A percentile compares a stretch with the other conserved stretches of the same genome.
Evolutionary conservation across 2,113 vertebrate genomes (phyloP).

Genomic region (Pionites leucogaster): DNA sequence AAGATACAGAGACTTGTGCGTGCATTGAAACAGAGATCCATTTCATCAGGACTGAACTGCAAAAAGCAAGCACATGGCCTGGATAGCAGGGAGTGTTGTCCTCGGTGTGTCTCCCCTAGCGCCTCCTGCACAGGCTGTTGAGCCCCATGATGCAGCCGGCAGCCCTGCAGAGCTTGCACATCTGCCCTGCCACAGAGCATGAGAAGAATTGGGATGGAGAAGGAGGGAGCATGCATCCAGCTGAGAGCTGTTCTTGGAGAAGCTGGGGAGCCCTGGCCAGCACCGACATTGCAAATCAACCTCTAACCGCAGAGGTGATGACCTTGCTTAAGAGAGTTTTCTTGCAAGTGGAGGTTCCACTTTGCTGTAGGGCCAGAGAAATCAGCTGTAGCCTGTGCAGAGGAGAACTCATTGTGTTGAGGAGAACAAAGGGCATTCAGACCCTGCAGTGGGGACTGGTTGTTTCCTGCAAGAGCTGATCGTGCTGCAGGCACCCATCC

Average conservation of each 20-base stretch:
- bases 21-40: not conserved
- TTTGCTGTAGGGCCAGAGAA: not conserved
- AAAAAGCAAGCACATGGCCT: not conserved
- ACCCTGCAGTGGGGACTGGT: not conserved
- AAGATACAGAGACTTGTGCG: not conserved
- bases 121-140: not conserved
- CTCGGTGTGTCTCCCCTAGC: not conserved
- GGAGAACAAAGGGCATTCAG: not conserved
- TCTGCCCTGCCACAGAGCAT: not conserved
- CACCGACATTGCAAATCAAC: not conserved
- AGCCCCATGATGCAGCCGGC: not conserved
- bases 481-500: not conserved
- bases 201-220: not conserved
- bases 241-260: not conserved
- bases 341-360: not conserved
- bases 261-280: not conserved
- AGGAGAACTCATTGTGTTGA: not conserved
- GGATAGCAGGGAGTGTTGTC: not conserved
- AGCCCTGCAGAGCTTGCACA: not conserved
- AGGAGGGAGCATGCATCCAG: not conserved
- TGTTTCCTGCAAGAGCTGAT: not conserved
- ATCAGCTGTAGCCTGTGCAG: not conserved
- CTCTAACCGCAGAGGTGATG: not conserved
- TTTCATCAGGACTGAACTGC: not conserved
- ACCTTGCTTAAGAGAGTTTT: not conserved